Conservation (phyloP, 2,888 invertebrate species). For the Drosophila aldrichi region DNA sequence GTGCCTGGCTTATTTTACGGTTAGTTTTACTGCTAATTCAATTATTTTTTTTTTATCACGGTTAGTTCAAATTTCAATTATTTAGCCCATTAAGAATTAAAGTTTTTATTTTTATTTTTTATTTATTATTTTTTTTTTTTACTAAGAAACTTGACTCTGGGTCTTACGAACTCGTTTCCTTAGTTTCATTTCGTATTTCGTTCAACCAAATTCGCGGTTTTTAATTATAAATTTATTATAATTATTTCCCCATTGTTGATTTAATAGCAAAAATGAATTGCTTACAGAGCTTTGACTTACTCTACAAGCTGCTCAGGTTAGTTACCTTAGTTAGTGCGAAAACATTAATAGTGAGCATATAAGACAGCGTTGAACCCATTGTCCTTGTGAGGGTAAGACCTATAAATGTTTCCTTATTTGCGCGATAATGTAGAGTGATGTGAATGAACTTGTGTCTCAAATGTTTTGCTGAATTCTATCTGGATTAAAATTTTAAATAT, state of each 20-base stretch:
- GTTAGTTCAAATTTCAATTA: background rate
- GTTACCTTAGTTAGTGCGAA: background rate
- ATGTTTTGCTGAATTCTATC: no score
- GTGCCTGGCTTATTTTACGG: background rate
- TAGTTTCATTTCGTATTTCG: background rate
- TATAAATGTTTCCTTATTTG: background rate
- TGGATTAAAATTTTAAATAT: no score
- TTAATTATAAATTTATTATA: conserved; percentile 11
- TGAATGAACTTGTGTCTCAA: no score
- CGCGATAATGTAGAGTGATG: no score
- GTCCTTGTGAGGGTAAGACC: background rate
- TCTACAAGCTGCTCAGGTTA: background rate
- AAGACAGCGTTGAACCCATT: background rate
- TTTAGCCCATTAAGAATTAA: background rate
- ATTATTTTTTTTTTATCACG: conserved; percentile 4
- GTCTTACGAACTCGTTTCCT: background rate
- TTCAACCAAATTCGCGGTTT: background rate
- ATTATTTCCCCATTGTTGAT: background rate
- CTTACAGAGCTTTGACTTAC: background rate
- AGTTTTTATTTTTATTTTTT: background rate
- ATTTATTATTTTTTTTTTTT: no score
- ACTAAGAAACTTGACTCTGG: background rate
- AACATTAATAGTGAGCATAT: background rate
- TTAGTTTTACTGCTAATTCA: background rate
- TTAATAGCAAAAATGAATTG: background rate